Conservation (phyloP, 53 echinoderm and acorn worm species). For the Apostichopus leukothele region DNA sequence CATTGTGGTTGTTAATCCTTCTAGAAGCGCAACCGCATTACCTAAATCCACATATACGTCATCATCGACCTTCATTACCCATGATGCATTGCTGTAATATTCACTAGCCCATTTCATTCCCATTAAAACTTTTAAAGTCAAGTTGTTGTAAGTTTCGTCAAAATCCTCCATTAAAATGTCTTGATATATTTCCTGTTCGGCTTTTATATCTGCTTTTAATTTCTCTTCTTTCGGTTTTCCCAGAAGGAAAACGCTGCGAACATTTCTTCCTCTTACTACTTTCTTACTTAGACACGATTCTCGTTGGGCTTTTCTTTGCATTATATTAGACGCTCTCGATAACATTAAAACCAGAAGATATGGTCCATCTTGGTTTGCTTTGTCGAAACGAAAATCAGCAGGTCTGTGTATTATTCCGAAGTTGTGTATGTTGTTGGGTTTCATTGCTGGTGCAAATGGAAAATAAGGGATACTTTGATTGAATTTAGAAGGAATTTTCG, state of each 20-base stretch:
- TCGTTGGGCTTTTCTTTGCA: no score
- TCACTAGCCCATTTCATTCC: background rate
- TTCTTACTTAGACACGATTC: no score
- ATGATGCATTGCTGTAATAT: background rate
- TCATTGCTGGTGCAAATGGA: no score
- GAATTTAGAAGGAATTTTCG: no score
- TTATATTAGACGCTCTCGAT: no score
- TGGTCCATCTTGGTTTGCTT: no score
- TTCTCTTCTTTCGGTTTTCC: background rate
- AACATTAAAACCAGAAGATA: no score
- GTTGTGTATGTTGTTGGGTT: no score
- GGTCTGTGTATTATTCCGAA: no score
- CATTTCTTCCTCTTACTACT: background rate
- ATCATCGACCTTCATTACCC: conserved; percentile 4
- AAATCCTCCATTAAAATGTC: conserved; percentile 22
- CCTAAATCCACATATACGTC: background rate
- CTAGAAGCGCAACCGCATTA: background rate
- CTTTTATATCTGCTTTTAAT: background rate
- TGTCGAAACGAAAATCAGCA: no score
- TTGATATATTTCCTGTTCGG: background rate
- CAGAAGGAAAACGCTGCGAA: background rate
- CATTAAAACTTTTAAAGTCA: conserved; percentile 6
- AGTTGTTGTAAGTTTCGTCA: background rate
- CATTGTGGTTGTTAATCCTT: background rate
- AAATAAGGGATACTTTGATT: no score